A percentile compares a stretch with the other conserved stretches of the same genome.
Evolutionary conservation across 2,888 invertebrate genomes (phyloP).

Genomic region (Pollenia griseotomentosa): DNA sequence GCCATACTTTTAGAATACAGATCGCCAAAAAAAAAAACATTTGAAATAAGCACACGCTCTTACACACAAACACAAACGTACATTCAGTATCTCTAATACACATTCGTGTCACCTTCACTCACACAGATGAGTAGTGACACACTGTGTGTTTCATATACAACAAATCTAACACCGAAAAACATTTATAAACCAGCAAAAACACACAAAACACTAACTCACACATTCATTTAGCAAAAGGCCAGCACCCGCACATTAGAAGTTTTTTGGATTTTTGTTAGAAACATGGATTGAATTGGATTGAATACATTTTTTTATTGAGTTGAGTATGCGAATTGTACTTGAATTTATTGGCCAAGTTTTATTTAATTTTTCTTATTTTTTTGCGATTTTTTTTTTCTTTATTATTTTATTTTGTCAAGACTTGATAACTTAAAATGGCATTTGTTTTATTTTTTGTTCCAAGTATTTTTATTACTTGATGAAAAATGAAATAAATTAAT

Average conservation of each 20-base stretch:
- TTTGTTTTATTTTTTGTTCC: not conserved
- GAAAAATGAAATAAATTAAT: constrained; percentile 46
- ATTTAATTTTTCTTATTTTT: constrained; percentile 17
- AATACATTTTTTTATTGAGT: constrained; percentile 37
- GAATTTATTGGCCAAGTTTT: constrained; percentile 69
- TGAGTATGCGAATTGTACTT: constrained; percentile 54
- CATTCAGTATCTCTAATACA: not conserved
- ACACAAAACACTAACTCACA: constrained; percentile 1
- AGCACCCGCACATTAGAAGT: constrained; percentile 66
- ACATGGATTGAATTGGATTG: constrained; percentile 27
- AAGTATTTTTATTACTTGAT: constrained; percentile 17
- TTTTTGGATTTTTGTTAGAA: not conserved
- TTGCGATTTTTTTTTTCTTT: not conserved
- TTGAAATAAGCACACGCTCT: constrained; percentile 55
- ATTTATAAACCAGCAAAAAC: not conserved
- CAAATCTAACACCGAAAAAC: constrained; percentile 56
- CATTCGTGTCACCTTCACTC: not conserved
- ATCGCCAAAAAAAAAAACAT: constrained; percentile 46
- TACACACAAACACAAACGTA: constrained; percentile 2
- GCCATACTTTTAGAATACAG: constrained; percentile 69
- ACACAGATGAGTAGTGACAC: not conserved
- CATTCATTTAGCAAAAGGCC: constrained; percentile 33
- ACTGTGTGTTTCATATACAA: constrained; percentile 23
- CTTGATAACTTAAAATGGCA: constrained; percentile 62
- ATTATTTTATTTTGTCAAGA: constrained; percentile 46